Percentiles rank a stretch among this genome's conserved stretches.
Evolutionary conservation across 2,797 vertebrate genomes (phyloP).

Genomic region (Rachycentron canadum): DNA sequence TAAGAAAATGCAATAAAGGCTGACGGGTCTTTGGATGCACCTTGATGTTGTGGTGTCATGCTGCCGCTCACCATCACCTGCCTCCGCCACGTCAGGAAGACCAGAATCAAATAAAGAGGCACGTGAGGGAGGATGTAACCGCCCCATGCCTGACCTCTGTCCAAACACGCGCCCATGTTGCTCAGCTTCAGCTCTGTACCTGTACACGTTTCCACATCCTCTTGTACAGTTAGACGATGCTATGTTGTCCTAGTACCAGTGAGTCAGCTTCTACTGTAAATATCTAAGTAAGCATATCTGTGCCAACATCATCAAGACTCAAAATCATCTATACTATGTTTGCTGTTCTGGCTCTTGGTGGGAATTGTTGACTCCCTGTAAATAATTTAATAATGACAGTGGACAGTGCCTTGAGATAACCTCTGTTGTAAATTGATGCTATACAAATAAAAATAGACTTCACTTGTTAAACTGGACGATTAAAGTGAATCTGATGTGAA

Average conservation of each 20-base stretch:
- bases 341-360: too few relatives aligned
- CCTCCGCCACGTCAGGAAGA: neutral
- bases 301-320: conserved; percentile 35
- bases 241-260: conserved; percentile 24
- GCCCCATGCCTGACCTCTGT: too few relatives aligned
- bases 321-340: conserved; percentile 1
- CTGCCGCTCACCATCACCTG: neutral
- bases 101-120: neutral
- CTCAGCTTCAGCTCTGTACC: neutral
- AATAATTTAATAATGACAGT: too few relatives aligned
- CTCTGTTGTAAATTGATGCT: too few relatives aligned
- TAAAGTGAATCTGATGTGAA: conserved; percentile 45
- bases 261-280: conserved; percentile 16
- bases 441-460: too few relatives aligned
- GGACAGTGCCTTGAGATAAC: too few relatives aligned
- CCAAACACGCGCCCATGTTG: too few relatives aligned
- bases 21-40: neutral
- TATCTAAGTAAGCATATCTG: conserved; percentile 21
- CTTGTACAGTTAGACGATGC: neutral
- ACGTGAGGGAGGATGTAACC: neutral
- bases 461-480: neutral
- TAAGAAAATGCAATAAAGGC: neutral
- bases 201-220: neutral
- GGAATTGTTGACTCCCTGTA: too few relatives aligned
- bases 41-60: neutral